Percentiles rank a stretch among this genome's conserved stretches.
phyloP scores from a whole-genome alignment of 2,888 invertebrate species.

The Congeria kusceri region DNA sequence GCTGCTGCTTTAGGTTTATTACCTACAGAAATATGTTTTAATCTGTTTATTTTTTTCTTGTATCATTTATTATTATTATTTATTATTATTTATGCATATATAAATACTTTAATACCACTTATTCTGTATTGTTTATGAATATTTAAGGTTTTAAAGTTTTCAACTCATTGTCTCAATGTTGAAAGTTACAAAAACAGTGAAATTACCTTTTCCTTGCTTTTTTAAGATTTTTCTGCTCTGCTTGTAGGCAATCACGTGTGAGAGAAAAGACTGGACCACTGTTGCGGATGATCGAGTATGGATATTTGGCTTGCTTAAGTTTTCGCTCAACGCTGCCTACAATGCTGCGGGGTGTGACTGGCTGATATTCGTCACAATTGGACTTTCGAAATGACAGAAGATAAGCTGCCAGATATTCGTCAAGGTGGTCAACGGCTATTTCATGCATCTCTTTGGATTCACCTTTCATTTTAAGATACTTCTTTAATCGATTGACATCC shows the following conservation, averaged over 20 bases:
- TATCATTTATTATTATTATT: too few relatives aligned
- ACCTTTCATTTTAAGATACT: neutral
- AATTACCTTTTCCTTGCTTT: too few relatives aligned
- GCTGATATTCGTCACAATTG: neutral
- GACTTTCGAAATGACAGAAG: neutral
- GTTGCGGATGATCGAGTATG: neutral
- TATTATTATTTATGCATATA: too few relatives aligned
- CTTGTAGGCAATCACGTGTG: neutral
- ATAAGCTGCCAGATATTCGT: neutral
- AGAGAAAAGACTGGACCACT: neutral
- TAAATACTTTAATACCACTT: too few relatives aligned
- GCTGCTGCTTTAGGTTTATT: too few relatives aligned
- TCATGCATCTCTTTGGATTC: neutral
- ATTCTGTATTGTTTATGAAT: too few relatives aligned
- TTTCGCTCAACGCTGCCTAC: neutral
- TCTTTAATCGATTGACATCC: neutral
- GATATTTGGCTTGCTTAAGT: neutral
- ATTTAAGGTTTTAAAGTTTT: too few relatives aligned
- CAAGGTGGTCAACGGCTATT: neutral
- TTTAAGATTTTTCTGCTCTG: neutral
- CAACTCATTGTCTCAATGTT: too few relatives aligned
- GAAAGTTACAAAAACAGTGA: too few relatives aligned
- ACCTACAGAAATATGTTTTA: too few relatives aligned
- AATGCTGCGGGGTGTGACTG: neutral
- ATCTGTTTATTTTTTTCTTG: too few relatives aligned